These are phyloP conservation scores for Phoxinus phoxinus DNA, from an alignment of 2,113 vertebrate species.

Conservation along the genomic window DNA sequence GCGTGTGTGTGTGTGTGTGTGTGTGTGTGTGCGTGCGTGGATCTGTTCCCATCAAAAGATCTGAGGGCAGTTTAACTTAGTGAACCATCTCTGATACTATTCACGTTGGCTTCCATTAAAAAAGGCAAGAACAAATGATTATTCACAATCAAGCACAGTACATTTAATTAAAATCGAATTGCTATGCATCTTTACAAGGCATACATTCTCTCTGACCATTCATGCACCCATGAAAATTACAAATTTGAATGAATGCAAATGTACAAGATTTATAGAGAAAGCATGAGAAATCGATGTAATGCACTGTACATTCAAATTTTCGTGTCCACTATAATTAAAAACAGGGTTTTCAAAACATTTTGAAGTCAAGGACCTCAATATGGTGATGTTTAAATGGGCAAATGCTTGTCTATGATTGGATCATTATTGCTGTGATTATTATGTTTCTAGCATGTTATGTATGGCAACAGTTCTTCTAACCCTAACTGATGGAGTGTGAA, in stretches of 20 bases:
- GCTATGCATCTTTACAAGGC: background rate
- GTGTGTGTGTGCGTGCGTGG: too few relatives aligned
- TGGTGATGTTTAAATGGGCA: background rate
- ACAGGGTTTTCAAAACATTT: background rate
- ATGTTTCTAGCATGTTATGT: too few relatives aligned
- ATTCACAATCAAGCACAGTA: conserved; percentile 40
- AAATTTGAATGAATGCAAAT: background rate
- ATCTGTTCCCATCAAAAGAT: background rate
- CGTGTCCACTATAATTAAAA: background rate
- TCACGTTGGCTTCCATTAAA: background rate
- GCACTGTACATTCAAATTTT: background rate
- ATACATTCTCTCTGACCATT: background rate
- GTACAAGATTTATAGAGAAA: background rate
- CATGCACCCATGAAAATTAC: background rate
- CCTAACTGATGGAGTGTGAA: too few relatives aligned
- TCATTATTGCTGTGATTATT: too few relatives aligned
- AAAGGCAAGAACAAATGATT: conserved; percentile 9
- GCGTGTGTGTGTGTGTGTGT: too few relatives aligned
- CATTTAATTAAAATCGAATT: conserved; percentile 14
- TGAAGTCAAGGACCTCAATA: background rate
- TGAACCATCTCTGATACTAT: background rate
- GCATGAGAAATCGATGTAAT: background rate
- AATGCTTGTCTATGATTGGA: too few relatives aligned
- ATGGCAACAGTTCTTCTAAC: too few relatives aligned
- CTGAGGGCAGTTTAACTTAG: background rate